Conservation (phyloP, 2,797 vertebrate genomes). For the Rhodeus uyekii region DNA sequence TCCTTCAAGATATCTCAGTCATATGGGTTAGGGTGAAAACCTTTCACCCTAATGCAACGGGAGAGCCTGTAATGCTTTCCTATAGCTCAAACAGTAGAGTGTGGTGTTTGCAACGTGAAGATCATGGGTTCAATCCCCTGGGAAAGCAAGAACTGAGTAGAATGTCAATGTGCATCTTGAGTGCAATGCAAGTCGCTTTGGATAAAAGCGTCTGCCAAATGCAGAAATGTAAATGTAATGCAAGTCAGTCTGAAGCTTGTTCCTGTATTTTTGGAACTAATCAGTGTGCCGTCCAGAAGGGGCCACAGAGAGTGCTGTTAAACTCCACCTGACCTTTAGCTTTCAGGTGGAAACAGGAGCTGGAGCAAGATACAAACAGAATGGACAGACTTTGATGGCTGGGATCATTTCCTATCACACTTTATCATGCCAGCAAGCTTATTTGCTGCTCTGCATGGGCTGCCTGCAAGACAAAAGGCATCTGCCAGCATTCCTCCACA, state of each 20-base stretch:
- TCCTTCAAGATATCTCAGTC: background rate
- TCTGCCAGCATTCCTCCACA: conserved; percentile 6
- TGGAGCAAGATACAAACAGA: conserved; percentile 55
- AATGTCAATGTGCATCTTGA: no score
- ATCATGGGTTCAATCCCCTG: no score
- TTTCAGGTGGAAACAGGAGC: conserved; percentile 57
- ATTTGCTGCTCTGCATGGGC: conserved; percentile 50
- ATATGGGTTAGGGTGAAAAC: background rate
- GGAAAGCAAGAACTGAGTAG: no score
- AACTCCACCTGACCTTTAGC: conserved; percentile 60
- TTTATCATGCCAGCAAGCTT: conserved; percentile 39
- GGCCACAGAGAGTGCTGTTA: conserved; percentile 51
- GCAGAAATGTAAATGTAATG: no score
- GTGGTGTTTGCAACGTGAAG: no score
- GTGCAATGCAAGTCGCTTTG: no score
- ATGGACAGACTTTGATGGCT: conserved; percentile 49
- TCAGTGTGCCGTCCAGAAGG: conserved; percentile 28
- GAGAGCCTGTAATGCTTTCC: conserved; percentile 46
- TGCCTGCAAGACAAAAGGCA: conserved; percentile 46
- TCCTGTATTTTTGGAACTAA: conserved; percentile 57
- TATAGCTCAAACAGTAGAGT: no score
- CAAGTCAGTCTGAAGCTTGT: conserved; percentile 36
- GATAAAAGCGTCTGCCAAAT: no score
- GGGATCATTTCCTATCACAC: conserved; percentile 59
- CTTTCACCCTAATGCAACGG: conserved; percentile 40